Conservation (phyloP, 53 echinoderm and acorn worm genomes). For the Stichopus horrens region DNA sequence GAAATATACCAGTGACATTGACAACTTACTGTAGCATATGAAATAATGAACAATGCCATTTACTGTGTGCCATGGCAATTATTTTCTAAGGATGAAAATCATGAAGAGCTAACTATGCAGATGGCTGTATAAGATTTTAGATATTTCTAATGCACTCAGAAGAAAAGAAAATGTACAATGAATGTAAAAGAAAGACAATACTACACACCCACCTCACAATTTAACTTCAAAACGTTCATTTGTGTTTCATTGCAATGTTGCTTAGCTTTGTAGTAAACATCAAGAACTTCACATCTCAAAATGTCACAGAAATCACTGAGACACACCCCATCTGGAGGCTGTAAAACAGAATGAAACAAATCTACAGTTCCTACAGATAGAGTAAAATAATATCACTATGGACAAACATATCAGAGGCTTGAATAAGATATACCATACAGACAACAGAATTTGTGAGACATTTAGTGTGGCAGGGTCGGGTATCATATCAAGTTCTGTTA, state of each 20-base stretch:
- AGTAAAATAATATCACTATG: neutral
- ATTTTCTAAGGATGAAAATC: no score
- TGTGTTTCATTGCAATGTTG: slow-evolving; percentile 74
- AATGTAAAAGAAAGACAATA: neutral
- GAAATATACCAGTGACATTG: no score
- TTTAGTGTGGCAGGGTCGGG: no score
- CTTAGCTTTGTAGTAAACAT: slow-evolving; percentile 77
- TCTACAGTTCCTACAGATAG: neutral
- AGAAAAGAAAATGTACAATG: neutral
- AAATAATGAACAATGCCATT: neutral
- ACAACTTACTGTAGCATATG: no score
- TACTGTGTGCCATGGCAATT: no score
- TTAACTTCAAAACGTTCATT: slow-evolving; percentile 54
- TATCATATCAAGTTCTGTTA: no score
- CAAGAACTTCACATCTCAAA: slow-evolving; percentile 81
- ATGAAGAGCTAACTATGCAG: no score
- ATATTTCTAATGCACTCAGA: no score
- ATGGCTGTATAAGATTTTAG: no score
- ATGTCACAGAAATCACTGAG: slow-evolving; percentile 87
- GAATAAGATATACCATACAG: no score
- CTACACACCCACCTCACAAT: slow-evolving; percentile 61
- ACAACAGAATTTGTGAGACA: no score
- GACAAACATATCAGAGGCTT: no score
- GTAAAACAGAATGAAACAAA: slow-evolving; percentile 16
- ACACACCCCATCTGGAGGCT: slow-evolving; percentile 63